Evolutionary conservation across 2,888 invertebrate genomes (phyloP).

Genomic region (Cloeon dipterum): DNA sequence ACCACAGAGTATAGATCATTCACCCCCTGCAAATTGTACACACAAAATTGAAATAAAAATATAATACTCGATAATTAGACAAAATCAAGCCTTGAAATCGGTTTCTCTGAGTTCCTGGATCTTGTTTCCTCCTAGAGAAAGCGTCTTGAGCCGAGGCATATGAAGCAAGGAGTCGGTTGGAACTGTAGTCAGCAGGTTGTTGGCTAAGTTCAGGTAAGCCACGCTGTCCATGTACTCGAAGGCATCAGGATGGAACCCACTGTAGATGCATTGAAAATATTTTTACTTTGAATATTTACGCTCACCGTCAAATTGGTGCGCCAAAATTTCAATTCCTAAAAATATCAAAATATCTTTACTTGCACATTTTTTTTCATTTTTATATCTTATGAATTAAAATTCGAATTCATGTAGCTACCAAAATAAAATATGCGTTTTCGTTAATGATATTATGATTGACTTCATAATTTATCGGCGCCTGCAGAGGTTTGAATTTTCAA

Average conservation of each 20-base stretch:
- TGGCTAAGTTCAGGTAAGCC: slow-evolving; percentile 54
- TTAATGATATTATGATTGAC: slow-evolving; percentile 9
- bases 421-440: too few species aligned
- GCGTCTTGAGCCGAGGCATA: slow-evolving; percentile 50
- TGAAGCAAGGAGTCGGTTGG: slow-evolving; percentile 52
- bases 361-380: too few species aligned
- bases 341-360: too few species aligned
- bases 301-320: too few species aligned
- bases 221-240: slow-evolving; percentile 52
- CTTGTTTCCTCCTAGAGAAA: slow-evolving; percentile 62
- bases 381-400: too few species aligned
- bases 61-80: not conserved
- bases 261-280: too few species aligned
- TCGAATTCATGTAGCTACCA: too few species aligned
- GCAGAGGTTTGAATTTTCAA: too few species aligned
- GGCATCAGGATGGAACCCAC: slow-evolving; percentile 44
- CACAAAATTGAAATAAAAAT: slow-evolving; percentile 13
- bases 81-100: slow-evolving; percentile 46
- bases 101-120: slow-evolving; percentile 47
- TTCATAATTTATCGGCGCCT: not conserved
- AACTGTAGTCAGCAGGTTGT: slow-evolving; percentile 51
- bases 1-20: too few species aligned
- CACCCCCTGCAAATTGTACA: slow-evolving; percentile 37
- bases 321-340: too few species aligned
- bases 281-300: too few species aligned